Evolutionary conservation across 2,888 invertebrate genomes (phyloP).

Genomic region (Keiferia lycopersicella): DNA sequence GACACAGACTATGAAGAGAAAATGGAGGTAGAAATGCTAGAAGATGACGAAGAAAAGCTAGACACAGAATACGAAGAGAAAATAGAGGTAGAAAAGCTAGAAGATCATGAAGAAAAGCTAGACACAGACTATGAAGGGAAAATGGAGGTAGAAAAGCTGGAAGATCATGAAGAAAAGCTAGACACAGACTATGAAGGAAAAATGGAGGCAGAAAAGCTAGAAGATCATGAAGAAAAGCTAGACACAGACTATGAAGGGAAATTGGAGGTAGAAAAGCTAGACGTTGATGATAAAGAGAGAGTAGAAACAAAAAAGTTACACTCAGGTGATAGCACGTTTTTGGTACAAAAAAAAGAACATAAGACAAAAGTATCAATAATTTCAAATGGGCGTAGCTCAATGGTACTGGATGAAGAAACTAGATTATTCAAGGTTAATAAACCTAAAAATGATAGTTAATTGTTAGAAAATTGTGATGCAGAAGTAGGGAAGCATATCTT

Average conservation of each 20-base stretch:
- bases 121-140: too few species aligned
- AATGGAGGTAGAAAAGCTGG: too few species aligned
- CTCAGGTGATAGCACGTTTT: slow-evolving; percentile 24
- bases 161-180: too few species aligned
- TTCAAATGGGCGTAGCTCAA: slow-evolving; percentile 28
- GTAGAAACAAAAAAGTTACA: slow-evolving; percentile 19
- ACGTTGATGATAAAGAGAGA: slow-evolving; percentile 18
- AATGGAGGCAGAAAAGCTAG: too few species aligned
- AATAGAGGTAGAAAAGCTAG: too few species aligned
- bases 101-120: slow-evolving; percentile 24
- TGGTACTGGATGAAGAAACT: slow-evolving; percentile 28
- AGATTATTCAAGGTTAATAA: slow-evolving; percentile 28
- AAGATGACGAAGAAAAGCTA: slow-evolving; percentile 14
- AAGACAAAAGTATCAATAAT: slow-evolving; percentile 27
- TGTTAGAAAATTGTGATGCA: slow-evolving; percentile 29
- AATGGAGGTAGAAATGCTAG: slow-evolving; percentile 28
- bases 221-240: too few species aligned
- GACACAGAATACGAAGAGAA: too few species aligned
- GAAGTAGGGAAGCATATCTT: slow-evolving; percentile 29
- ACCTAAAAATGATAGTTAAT: slow-evolving; percentile 26
- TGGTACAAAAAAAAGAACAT: slow-evolving; percentile 26
- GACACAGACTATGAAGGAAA: too few species aligned
- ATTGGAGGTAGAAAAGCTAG: slow-evolving; percentile 25
- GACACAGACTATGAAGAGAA: too few species aligned
- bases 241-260: too few species aligned